Evolutionary conservation across 2,113 vertebrate genomes (phyloP), one percentile per base, ranked within the genome.

Genomic region (Castor canadensis): DNA sequence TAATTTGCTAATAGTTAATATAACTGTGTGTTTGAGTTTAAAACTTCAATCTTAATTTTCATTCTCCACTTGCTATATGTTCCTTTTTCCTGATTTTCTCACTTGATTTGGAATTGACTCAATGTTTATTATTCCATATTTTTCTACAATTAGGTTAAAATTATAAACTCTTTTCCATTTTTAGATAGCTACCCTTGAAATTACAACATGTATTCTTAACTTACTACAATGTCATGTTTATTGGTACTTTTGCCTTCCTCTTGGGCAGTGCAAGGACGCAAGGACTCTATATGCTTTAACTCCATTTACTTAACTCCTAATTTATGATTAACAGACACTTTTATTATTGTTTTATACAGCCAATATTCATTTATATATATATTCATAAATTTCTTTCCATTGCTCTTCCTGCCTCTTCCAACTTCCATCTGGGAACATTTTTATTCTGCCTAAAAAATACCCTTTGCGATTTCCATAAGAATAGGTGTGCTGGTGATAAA

Each of bases 371-470:
- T 92, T 30, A 89, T 9, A 38, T 43, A 79, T 90, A 43, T 38
- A 87, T 52, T 87, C 69, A 93, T 26, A 20, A 60, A 82, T 47
- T 49, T 35, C 62, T 72, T 62, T 80, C 69, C 83, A 28, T 73
- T 77, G 72, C 35, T 76, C 69, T 87, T 86, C 45, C 75, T 90
- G 76, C 17, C 89, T 87, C 85, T 95, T 76, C 60, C 60, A 77
- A 54, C 87, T 54, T 88, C 69, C 80, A 83, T 52, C 62, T 94
- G 84, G 71, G 73, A 93, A 83, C 30, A 92, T 73, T 89, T 89
- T 90, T 54, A 90, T 92, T 84, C 79, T 89, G 47, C 47, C 62
- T 89, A 32, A 87, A 95, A 89, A 75, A 43, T 38, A 89, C 2
- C 1, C 20, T 67, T 56, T 60, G 60, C 45, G 22, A 49, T 95